Evolutionary conservation across 2,888 invertebrate species (phyloP).

Genomic region (Mechanitis messenoides): DNA sequence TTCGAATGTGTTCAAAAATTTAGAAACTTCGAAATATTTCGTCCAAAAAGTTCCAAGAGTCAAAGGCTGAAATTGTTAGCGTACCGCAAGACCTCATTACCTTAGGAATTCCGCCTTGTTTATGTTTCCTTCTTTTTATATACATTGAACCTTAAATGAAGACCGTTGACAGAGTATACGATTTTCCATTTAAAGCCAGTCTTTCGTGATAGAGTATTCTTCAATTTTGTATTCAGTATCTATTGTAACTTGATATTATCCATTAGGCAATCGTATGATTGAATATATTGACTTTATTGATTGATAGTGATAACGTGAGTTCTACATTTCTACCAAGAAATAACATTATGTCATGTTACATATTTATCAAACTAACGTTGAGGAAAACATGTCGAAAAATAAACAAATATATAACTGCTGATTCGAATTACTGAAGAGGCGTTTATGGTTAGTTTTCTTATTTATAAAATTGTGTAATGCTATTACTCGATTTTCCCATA

Average conservation of each 20-base stretch:
- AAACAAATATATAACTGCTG: slow-evolving; percentile 8
- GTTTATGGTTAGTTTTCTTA: slow-evolving; percentile 11
- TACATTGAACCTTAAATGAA: slow-evolving; percentile 1
- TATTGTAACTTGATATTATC: neutral
- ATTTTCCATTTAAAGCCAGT: neutral
- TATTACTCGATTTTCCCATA: slow-evolving; percentile 11
- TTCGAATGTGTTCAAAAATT: neutral
- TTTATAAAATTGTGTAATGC: slow-evolving; percentile 14
- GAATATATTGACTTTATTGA: neutral
- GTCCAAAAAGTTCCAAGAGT: slow-evolving; percentile 14
- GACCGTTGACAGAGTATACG: neutral
- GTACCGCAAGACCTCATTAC: slow-evolving; percentile 44
- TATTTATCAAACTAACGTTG: slow-evolving; percentile 5
- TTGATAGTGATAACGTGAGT: neutral
- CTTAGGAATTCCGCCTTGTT: slow-evolving; percentile 25
- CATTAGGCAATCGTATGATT: too few relatives aligned
- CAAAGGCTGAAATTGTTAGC: slow-evolving; percentile 22
- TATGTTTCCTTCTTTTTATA: slow-evolving; percentile 5
- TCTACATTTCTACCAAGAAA: neutral
- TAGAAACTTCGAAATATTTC: slow-evolving; percentile 13
- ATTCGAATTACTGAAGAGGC: slow-evolving; percentile 8
- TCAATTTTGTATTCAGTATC: neutral
- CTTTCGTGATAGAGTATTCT: neutral
- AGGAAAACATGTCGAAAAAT: slow-evolving; percentile 1
- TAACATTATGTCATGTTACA: slow-evolving; percentile 2